Percentiles rank a stretch among this genome's conserved stretches.
Evolutionary conservation across 1,140 invertebrate genomes (phyloP).

Genomic region (Pseudomyrmex cubaensis): DNA sequence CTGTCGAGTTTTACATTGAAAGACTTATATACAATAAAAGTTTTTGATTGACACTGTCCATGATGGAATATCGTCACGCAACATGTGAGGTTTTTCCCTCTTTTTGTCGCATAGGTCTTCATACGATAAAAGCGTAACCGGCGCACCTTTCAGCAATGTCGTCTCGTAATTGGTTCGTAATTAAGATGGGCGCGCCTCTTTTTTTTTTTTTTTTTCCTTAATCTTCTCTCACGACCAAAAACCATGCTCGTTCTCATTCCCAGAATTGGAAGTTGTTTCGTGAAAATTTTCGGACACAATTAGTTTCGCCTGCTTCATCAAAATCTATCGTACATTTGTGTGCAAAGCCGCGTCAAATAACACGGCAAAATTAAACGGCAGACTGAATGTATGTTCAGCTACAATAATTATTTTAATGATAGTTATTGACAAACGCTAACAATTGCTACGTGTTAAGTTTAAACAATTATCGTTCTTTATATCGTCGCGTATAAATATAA

Average conservation of each 20-base stretch:
- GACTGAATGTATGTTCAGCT: not conserved
- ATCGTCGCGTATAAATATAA: not conserved
- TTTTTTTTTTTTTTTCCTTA: conserved; percentile 48
- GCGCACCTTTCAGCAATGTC: conserved; percentile 55
- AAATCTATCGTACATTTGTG: not conserved
- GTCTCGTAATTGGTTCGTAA: conserved; percentile 68
- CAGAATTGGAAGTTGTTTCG: conserved; percentile 19
- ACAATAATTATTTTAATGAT: not conserved
- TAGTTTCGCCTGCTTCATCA: not conserved
- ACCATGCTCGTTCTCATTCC: conserved; percentile 11
- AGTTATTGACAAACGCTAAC: not conserved
- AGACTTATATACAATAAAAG: conserved; percentile 9
- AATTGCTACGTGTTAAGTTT: not conserved
- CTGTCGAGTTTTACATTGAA: not conserved
- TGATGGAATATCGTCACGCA: conserved; percentile 51
- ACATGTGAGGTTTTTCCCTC: conserved; percentile 20
- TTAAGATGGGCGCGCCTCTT: conserved; percentile 67
- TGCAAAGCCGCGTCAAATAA: not conserved
- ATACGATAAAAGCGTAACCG: conserved; percentile 49
- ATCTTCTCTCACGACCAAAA: conserved; percentile 26
- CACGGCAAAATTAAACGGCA: not conserved
- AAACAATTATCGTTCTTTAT: not conserved
- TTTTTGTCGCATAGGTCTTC: conserved; percentile 17
- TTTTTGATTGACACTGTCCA: conserved; percentile 24
- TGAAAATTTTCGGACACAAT: not conserved